Conservation (phyloP, 2,113 vertebrate species). For the Aptenodytes forsteri region DNA sequence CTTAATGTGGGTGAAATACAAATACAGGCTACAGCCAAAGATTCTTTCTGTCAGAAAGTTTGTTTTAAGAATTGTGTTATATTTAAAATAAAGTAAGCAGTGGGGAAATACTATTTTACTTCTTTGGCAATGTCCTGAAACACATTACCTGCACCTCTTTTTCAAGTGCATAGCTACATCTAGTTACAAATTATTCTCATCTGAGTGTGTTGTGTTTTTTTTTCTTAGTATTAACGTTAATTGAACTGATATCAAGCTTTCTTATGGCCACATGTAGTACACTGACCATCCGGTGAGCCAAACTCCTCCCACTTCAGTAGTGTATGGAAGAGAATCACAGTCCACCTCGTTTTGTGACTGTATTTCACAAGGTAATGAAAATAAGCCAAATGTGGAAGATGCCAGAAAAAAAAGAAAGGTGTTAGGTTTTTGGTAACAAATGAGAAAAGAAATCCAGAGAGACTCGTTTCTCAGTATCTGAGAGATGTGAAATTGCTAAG, state of each 20-base stretch:
- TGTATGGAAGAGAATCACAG: neutral
- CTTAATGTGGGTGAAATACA: neutral
- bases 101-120: neutral
- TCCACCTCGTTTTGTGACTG: neutral
- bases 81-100: neutral
- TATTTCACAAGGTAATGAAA: neutral
- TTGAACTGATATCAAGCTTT: neutral
- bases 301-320: neutral
- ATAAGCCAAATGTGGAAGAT: neutral
- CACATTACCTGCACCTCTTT: neutral
- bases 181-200: neutral
- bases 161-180: neutral
- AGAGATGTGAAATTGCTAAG: neutral
- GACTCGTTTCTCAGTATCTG: neutral
- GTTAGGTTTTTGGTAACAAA: neutral
- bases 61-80: neutral
- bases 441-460: neutral
- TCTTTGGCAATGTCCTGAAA: neutral
- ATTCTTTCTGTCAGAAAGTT: neutral
- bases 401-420: neutral
- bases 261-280: neutral
- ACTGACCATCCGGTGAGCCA: neutral
- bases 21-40: neutral
- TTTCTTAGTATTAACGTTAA: neutral
- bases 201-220: too few relatives aligned